Evolutionary conservation across 2,888 invertebrate genomes (phyloP).

Genomic region (Caenorhabditis wallacei): DNA sequence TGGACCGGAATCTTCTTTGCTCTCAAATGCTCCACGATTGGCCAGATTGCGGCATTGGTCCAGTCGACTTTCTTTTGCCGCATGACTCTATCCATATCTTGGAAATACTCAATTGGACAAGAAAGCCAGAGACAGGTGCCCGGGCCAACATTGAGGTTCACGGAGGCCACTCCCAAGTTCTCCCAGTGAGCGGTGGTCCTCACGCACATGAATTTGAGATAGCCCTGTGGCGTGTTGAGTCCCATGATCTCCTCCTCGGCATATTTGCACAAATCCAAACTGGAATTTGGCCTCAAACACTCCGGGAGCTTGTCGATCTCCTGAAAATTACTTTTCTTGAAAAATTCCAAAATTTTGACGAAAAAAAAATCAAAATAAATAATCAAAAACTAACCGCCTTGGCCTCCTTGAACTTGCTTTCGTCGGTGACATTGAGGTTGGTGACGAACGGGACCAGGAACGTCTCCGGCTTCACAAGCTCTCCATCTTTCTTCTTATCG

Average conservation of each 20-base stretch:
- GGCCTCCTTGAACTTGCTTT: not conserved
- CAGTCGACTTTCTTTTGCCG: not conserved
- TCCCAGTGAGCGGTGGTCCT: not conserved
- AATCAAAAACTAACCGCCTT: not conserved
- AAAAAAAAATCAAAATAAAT: not conserved
- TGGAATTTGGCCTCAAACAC: not conserved
- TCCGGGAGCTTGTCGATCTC: not conserved
- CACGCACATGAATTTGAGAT: not conserved
- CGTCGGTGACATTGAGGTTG: not conserved
- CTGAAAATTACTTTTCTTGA: not conserved
- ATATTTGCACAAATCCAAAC: not conserved
- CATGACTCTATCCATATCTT: not conserved
- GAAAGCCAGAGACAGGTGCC: not conserved
- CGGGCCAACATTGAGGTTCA: not conserved
- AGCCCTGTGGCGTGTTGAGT: not conserved
- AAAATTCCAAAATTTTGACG: not conserved
- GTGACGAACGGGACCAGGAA: not conserved
- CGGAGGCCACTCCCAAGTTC: not conserved
- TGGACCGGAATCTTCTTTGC: not conserved
- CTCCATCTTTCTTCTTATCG: not conserved
- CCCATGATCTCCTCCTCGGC: not conserved
- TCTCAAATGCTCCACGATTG: not conserved
- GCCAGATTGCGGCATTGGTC: not conserved
- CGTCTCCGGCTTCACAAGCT: not conserved
- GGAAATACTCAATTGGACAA: not conserved